These are phyloP conservation scores for Amphiduros pacificus DNA, from an alignment of 2,888 invertebrate genomes.

Conservation along the genomic window DNA sequence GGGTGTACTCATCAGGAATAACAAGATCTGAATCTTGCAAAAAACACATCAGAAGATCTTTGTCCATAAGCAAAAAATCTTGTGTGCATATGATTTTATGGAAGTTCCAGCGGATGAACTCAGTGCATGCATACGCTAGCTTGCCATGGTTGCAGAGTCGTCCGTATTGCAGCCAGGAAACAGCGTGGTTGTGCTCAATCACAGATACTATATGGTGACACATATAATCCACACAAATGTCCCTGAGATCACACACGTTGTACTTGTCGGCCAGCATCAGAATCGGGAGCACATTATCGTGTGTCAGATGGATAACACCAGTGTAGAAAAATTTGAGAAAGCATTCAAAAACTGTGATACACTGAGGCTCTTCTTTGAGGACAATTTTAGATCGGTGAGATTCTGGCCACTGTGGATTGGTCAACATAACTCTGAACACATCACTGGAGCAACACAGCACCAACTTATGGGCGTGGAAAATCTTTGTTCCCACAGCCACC, in stretches of 20 bases:
- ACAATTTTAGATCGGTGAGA: constrained; percentile 82
- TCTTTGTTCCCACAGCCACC: constrained; percentile 78
- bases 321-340: constrained; percentile 90
- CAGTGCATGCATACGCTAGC: constrained; percentile 62
- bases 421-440: constrained; percentile 91
- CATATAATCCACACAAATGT: constrained; percentile 85
- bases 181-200: constrained; percentile 77
- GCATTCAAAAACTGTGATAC: constrained; percentile 81
- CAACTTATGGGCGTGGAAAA: constrained; percentile 85
- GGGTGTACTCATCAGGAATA: constrained; percentile 82
- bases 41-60: constrained; percentile 75
- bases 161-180: constrained; percentile 90
- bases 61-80: constrained; percentile 81
- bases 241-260: constrained; percentile 86
- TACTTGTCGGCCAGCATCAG: constrained; percentile 91
- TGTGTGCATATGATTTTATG: constrained; percentile 77
- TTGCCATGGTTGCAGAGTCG: constrained; percentile 77
- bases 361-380: constrained; percentile 82
- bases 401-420: constrained; percentile 91
- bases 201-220: constrained; percentile 82
- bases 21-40: constrained; percentile 80
- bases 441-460: constrained; percentile 92
- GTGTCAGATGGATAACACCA: constrained; percentile 83
- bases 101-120: constrained; percentile 81
- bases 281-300: constrained; percentile 82